Evolutionary conservation across 2,113 vertebrate species (phyloP).

Genomic region (Tylochromis polylepis): DNA sequence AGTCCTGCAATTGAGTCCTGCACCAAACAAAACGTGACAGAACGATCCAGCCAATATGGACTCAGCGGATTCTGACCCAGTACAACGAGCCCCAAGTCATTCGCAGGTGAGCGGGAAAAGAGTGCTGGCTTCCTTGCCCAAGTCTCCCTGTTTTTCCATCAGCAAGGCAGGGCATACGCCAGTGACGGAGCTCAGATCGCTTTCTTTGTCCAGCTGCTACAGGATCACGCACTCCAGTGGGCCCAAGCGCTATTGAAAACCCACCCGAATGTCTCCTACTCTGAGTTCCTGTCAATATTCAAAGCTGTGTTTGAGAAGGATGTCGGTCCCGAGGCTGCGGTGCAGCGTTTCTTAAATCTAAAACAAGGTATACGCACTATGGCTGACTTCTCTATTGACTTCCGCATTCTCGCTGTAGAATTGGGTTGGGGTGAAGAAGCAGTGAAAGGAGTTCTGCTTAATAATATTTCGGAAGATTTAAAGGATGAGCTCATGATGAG

Average conservation of each 20-base stretch:
- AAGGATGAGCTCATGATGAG: not conserved
- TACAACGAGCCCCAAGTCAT: accelerated
- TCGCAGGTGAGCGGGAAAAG: not conserved
- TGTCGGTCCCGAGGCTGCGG: too few relatives aligned
- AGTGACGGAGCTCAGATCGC: not conserved
- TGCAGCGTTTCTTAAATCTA: not conserved
- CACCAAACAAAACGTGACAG: not conserved
- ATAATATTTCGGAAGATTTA: not conserved
- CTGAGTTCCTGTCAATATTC: not conserved
- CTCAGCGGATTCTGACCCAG: not conserved
- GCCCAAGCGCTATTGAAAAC: not conserved
- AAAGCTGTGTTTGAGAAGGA: not conserved
- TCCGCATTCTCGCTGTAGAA: not conserved
- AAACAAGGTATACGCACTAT: not conserved
- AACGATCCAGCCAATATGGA: not conserved
- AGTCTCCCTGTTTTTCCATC: not conserved
- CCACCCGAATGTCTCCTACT: not conserved
- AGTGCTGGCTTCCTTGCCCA: not conserved
- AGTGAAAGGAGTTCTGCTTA: not conserved
- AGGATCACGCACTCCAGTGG: accelerated
- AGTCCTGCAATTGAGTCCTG: not conserved
- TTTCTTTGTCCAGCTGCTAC: not conserved
- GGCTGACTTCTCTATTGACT: not conserved
- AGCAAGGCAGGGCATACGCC: too few relatives aligned
- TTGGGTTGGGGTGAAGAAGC: not conserved